phyloP scores from a whole-genome alignment of 2,113 vertebrate species.

The Chionomys nivalis region DNA sequence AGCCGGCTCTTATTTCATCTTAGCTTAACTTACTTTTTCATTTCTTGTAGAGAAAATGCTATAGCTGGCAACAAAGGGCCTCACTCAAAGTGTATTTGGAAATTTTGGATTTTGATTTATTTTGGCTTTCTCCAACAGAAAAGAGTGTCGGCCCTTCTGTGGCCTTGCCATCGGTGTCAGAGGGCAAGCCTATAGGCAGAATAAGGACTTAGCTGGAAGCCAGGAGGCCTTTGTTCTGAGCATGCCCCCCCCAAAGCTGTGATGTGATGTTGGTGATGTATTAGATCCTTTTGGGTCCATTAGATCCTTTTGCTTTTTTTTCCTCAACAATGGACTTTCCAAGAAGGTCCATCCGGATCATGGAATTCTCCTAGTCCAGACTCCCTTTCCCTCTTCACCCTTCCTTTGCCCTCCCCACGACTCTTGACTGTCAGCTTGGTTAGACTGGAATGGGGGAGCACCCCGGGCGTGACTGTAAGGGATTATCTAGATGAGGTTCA shows the following conservation, averaged over 20 bases:
- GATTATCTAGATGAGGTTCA: not conserved
- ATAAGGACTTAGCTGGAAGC: not conserved
- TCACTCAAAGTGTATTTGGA: not conserved
- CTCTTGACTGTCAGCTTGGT: not conserved
- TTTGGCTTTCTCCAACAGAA: not conserved
- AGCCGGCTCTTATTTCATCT: not conserved
- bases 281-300: not conserved
- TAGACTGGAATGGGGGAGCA: not conserved
- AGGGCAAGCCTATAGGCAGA: not conserved
- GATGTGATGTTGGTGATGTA: not conserved
- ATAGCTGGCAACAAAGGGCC: not conserved
- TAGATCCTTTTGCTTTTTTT: not conserved
- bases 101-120: too few relatives aligned
- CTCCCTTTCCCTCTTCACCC: not conserved
- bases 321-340: not conserved
- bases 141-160: too few relatives aligned
- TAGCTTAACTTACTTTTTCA: not conserved
- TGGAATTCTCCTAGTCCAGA: not conserved
- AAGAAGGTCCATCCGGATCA: not conserved
- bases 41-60: conserved; percentile 36
- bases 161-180: not conserved
- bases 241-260: not conserved
- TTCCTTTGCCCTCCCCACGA: not conserved
- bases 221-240: not conserved
- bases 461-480: not conserved